Percentiles rank a stretch among this genome's conserved stretches.
These are phyloP conservation scores for Thryonomys swinderianus DNA, from an alignment of 2,113 vertebrate genomes.

Conservation along the genomic window DNA sequence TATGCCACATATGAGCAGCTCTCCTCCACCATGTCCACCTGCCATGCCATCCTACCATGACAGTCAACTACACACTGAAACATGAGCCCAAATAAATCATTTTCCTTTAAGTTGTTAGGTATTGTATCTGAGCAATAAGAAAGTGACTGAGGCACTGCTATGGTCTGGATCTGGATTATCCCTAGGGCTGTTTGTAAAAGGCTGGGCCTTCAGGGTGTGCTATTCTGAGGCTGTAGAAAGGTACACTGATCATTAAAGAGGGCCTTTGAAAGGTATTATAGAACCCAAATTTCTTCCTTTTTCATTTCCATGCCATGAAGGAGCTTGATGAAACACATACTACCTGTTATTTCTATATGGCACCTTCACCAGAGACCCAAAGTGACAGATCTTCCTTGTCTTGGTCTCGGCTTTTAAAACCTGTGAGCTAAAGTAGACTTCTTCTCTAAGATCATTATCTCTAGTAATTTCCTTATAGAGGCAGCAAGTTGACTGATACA, in stretches of 20 bases:
- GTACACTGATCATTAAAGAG: too few species aligned
- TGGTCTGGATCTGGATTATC: too few species aligned
- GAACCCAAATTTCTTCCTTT: not conserved
- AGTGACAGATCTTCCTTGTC: not conserved
- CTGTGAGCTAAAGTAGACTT: not conserved
- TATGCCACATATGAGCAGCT: too few species aligned
- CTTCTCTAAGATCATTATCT: not conserved
- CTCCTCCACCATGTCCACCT: too few species aligned
- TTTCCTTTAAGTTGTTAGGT: too few species aligned
- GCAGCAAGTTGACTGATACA: not conserved
- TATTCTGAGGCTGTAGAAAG: fast-evolving
- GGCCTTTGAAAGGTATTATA: not conserved
- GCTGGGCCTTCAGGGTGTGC: not conserved
- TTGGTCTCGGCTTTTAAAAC: not conserved
- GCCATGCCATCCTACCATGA: too few species aligned
- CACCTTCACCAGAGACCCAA: not conserved
- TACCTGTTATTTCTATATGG: not conserved
- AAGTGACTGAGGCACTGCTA: too few species aligned
- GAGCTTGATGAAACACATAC: not conserved
- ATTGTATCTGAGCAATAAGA: too few species aligned
- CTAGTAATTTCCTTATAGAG: not conserved
- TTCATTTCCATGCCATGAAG: not conserved
- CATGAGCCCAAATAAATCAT: too few species aligned
- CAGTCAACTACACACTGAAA: too few species aligned
- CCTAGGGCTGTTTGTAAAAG: too few species aligned